A percentile compares a stretch with the other conserved stretches of the same genome.
Evolutionary conservation across 2,113 vertebrate species (phyloP).

Genomic region (Notothenia rossii): DNA sequence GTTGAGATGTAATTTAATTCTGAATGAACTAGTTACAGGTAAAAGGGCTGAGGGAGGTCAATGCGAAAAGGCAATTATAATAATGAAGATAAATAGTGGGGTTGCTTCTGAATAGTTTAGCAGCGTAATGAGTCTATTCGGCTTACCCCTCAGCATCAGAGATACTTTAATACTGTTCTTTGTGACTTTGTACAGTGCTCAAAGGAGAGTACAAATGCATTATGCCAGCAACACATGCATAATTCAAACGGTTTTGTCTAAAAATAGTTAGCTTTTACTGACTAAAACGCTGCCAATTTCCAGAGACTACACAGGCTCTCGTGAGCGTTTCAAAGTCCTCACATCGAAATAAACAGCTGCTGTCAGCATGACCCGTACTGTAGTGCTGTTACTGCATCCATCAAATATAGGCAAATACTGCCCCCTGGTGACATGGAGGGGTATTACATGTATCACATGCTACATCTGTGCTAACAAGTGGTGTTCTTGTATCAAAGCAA

Average conservation of each 20-base stretch:
- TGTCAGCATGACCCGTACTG: constrained; percentile 37
- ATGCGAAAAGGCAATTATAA: constrained; percentile 74
- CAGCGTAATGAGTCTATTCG: constrained; percentile 60
- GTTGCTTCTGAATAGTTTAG: constrained; percentile 54
- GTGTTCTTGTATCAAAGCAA: not conserved
- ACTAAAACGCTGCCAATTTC: constrained; percentile 1
- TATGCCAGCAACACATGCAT: not conserved
- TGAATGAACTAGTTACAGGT: constrained; percentile 75
- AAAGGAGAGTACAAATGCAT: constrained; percentile 10
- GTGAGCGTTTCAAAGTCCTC: not conserved
- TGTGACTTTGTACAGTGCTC: constrained; percentile 23
- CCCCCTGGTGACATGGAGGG: constrained; percentile 66
- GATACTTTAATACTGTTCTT: constrained; percentile 46
- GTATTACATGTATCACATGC: not conserved
- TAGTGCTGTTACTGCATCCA: not conserved
- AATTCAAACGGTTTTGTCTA: not conserved
- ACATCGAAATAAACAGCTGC: constrained; percentile 43
- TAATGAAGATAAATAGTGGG: constrained; percentile 71
- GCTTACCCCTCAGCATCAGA: constrained; percentile 24
- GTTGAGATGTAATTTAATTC: constrained; percentile 78
- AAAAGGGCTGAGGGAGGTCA: constrained; percentile 67
- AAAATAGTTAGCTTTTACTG: not conserved
- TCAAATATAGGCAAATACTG: constrained; percentile 58
- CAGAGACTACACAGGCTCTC: constrained; percentile 1
- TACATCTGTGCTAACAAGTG: not conserved